Evolutionary conservation across 2,113 vertebrate genomes (phyloP), one percentile per base, ranked within the genome.

Genomic region (Anarrhichthys ocellatus): DNA sequence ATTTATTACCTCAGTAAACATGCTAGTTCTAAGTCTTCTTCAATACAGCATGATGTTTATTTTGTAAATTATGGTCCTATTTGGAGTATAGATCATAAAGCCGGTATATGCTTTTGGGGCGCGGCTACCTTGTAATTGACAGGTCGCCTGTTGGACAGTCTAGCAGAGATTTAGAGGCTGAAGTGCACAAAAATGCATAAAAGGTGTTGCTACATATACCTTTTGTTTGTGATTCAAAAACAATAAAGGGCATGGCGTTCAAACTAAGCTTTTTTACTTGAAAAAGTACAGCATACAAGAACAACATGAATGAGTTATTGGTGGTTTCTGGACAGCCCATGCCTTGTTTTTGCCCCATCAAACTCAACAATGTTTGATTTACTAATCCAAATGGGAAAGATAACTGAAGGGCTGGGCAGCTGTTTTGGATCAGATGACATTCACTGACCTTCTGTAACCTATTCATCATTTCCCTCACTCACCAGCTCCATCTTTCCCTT

Each of bases 391-490:
- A 76, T 54, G 36, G 18, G 32, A 61, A 76, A 66, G 32, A n/a
- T 27, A 78, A 38, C 4, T 1, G n/a, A 76, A 36, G 9, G 27
- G 66, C 71, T 79, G 72, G 46, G 22, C 15, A 38, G 29, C 61
- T 46, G 24, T 62, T 81, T 67, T 46, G n/a, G 24, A 79, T 50
- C 54, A n/a, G 61, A 64, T 78, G 71, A 82, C 71, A 73, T 82
- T 85, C 67, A 69, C 15, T 73, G 67, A 85, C 79, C 83, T 80
- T 76, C 54, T 73, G 18, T 18, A 29, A 82, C 64, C 38, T 63
- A 82, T 88, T 85, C 62, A 80, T 80, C 34, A 74, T 62, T 61
- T 62, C 40, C 5, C 59, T 83, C 42, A 29, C 48, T 64, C 46
- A 42, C 42, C 32, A 42, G 9, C 73, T 68, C 50, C 48, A 80